Evolutionary conservation across 1,140 invertebrate species (phyloP).

Genomic region (Halotydeus destructor): DNA sequence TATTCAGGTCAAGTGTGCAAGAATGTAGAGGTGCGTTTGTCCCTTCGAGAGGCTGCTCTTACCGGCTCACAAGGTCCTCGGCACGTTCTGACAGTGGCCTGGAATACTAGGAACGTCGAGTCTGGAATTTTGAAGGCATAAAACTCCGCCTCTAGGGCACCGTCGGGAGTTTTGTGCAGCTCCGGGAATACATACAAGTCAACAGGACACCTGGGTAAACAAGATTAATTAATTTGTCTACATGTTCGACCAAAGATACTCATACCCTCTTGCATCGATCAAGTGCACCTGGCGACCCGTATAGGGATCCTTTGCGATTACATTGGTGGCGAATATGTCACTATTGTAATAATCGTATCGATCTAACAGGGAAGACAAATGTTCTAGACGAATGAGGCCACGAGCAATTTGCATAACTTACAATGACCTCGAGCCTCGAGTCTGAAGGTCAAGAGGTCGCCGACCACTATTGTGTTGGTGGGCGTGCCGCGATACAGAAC

Average conservation of each 20-base stretch:
- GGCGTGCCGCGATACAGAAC: slow-evolving; percentile 70
- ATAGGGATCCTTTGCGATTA: slow-evolving; percentile 77
- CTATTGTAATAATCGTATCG: slow-evolving; percentile 18
- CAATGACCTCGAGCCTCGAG: slow-evolving; percentile 71
- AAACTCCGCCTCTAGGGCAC: slow-evolving; percentile 66
- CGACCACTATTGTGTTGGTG: slow-evolving; percentile 79
- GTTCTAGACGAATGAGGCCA: neutral
- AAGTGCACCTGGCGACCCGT: slow-evolving; percentile 66
- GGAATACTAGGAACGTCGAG: slow-evolving; percentile 78
- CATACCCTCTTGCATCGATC: slow-evolving; percentile 64
- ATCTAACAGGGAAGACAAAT: slow-evolving; percentile 15
- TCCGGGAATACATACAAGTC: slow-evolving; percentile 79
- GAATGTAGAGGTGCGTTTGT: too few relatives aligned
- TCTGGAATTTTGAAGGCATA: slow-evolving; percentile 87
- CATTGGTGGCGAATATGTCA: slow-evolving; percentile 79
- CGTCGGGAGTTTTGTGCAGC: slow-evolving; percentile 56
- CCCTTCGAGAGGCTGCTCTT: slow-evolving; percentile 15
- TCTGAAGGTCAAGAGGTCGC: slow-evolving; percentile 69
- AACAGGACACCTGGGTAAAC: slow-evolving; percentile 49
- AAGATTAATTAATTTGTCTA: slow-evolving; percentile 15
- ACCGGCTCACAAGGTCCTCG: slow-evolving; percentile 67
- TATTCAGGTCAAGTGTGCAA: too few relatives aligned
- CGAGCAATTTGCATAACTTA: slow-evolving; percentile 36
- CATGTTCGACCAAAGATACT: neutral
- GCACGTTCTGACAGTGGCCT: slow-evolving; percentile 70